Percentiles rank a stretch among this genome's conserved stretches.
phyloP scores from a whole-genome alignment of 2,113 vertebrate genomes.

The Microtus richardsoni region DNA sequence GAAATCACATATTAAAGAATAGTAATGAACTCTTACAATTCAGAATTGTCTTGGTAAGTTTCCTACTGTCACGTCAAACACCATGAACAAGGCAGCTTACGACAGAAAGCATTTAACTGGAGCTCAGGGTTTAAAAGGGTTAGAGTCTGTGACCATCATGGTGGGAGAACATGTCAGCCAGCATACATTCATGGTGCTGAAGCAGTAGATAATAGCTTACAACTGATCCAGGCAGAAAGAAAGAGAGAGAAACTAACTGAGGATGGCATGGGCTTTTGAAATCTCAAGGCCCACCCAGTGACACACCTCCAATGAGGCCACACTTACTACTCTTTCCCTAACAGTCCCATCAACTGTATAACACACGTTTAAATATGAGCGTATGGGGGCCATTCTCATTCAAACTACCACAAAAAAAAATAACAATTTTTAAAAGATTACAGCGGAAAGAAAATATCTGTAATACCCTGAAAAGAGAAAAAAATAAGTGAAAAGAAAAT shows the following conservation, averaged over 20 bases:
- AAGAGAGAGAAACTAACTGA: not conserved
- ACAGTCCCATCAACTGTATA: not conserved
- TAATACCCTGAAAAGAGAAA: slow-evolving; percentile 28
- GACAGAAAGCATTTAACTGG: not conserved
- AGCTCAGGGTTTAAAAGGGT: not conserved
- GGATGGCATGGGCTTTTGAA: not conserved
- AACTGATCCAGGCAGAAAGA: not conserved
- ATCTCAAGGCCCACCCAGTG: not conserved
- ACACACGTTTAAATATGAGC: not conserved
- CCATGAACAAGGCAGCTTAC: not conserved
- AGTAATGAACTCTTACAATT: slow-evolving; percentile 25
- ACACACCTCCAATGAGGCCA: not conserved
- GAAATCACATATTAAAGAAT: not conserved
- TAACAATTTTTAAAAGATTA: slow-evolving; percentile 5
- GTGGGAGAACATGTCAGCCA: not conserved
- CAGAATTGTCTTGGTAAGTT: not conserved
- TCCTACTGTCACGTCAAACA: not conserved
- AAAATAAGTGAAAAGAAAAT: slow-evolving; percentile 6
- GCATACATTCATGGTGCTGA: not conserved
- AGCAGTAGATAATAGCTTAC: not conserved
- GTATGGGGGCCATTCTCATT: not conserved
- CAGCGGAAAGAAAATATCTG: slow-evolving; percentile 17
- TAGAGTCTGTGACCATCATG: not conserved
- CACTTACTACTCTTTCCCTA: not conserved
- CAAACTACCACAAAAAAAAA: not conserved